These are phyloP conservation scores for Pelusios castaneus DNA, from an alignment of 2,113 vertebrate genomes.

Conservation along the genomic window DNA sequence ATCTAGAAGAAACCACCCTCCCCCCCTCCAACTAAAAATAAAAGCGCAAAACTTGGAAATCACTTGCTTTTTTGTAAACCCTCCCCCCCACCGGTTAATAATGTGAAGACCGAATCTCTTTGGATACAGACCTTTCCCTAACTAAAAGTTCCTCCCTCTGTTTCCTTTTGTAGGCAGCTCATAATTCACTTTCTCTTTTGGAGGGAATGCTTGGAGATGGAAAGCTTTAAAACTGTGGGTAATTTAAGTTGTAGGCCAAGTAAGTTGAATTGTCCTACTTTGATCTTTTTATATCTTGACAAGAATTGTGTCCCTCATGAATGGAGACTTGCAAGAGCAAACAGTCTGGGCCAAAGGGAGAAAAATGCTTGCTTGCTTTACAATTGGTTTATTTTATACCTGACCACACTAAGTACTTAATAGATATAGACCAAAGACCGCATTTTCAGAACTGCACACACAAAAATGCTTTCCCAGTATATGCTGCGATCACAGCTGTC, in stretches of 20 bases:
- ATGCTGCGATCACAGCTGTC: not conserved
- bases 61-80: not conserved
- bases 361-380: not conserved
- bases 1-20: not conserved
- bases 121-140: not conserved
- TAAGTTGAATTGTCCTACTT: not conserved
- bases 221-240: not conserved
- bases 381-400: not conserved
- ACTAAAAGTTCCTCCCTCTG: not conserved
- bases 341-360: not conserved
- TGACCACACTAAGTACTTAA: not conserved
- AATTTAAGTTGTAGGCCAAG: not conserved
- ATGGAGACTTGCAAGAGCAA: not conserved
- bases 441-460: not conserved
- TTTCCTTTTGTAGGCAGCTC: not conserved
- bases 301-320: not conserved
- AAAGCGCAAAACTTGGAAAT: too few species aligned
- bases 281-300: not conserved
- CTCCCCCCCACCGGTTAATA: fast-evolving
- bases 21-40: fast-evolving
- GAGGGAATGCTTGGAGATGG: fast-evolving
- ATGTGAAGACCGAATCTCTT: not conserved
- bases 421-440: not conserved
- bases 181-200: fast-evolving
- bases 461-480: not conserved